Evolutionary conservation across 37 sponge, comb jelly and placozoan species (phyloP), one percentile per base, ranked within the genome.

Genomic region (Cladorhizidae sp.): DNA sequence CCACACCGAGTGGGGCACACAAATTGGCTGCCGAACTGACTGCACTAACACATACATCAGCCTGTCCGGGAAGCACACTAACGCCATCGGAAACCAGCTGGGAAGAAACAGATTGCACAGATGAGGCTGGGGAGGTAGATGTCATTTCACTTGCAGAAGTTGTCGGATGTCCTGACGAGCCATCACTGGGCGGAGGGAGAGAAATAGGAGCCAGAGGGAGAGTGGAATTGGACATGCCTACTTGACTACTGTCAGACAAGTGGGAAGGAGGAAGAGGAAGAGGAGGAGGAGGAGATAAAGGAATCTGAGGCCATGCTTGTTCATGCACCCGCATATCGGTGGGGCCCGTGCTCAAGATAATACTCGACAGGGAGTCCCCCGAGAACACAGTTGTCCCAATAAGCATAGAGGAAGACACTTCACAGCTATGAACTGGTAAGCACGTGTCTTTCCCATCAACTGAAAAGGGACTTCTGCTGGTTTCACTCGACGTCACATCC

Each of bases 261-360:
- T 31, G 40, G 57, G 39, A 8, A 25, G 41, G 40, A 14, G 40
- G 61, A 9, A 37, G 21, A 41, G 51, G 28, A 62, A 35, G 29
- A 43, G 78, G 49, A 45, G 78, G 39, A 3, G 64, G 25, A 40
- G 37, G 77, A 62, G 64, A 49, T 3, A 39, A 50, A 49, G 75
- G 31, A 7, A 43, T 11, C 42, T 33, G 14, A 61, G 7, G 49
- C 49, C 49, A 45, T 12, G 9, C 49, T 45, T 45, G 49, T 45
- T 45, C 49, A 45, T 45, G 49, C 9, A 45, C 5, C 9, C 9
- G 5, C 5, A 9, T 12, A 9, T 45, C 49, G 9, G 49, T 45
- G 5, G 9, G n/a, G n/a, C n/a, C n/a, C n/a, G n/a, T n/a, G n/a
- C n/a, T n/a, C n/a, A n/a, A n/a, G n/a, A n/a, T n/a, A n/a, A n/a